phyloP scores from a whole-genome alignment of 2,797 vertebrate species.

The Zenarchopterus dispar region DNA sequence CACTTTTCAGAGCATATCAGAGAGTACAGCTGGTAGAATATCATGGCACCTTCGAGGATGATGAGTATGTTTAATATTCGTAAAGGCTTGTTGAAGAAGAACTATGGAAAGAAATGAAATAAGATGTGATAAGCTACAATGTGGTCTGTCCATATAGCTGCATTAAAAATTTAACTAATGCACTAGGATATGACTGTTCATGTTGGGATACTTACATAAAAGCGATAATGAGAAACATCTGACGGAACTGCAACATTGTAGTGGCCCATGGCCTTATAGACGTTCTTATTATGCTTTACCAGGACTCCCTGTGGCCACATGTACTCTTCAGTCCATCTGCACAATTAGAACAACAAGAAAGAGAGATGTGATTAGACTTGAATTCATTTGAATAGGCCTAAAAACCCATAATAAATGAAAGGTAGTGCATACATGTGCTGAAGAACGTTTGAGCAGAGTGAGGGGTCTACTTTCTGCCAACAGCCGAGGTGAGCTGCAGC shows the following conservation, averaged over 20 bases:
- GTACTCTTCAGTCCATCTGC: constrained; percentile 97
- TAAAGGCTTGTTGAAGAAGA: constrained; percentile 99
- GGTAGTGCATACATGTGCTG: constrained; percentile 90
- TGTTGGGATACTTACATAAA: constrained; percentile 88
- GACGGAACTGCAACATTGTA: constrained; percentile 98
- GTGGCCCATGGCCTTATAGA: constrained; percentile 98
- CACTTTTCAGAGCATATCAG: constrained; percentile 96
- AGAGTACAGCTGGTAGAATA: constrained; percentile 98
- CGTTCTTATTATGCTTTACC: constrained; percentile 98
- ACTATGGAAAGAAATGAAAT: constrained; percentile 76
- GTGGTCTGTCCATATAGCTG: not conserved
- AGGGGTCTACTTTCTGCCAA: constrained; percentile 98
- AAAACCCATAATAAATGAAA: not conserved
- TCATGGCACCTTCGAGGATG: constrained; percentile 94
- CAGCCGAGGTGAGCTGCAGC: constrained; percentile 97
- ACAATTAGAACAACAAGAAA: constrained; percentile 4
- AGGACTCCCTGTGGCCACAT: constrained; percentile 98
- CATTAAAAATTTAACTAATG: not conserved
- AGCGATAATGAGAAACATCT: constrained; percentile 97
- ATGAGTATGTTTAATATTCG: constrained; percentile 97
- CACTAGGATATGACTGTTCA: constrained; percentile 2
- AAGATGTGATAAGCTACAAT: constrained; percentile 5
- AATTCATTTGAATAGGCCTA: not conserved
- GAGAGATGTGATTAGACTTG: not conserved
- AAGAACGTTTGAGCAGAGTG: constrained; percentile 95